Conservation (phyloP, 2,797 vertebrate genomes). For the Pseudomugil gertrudae region DNA sequence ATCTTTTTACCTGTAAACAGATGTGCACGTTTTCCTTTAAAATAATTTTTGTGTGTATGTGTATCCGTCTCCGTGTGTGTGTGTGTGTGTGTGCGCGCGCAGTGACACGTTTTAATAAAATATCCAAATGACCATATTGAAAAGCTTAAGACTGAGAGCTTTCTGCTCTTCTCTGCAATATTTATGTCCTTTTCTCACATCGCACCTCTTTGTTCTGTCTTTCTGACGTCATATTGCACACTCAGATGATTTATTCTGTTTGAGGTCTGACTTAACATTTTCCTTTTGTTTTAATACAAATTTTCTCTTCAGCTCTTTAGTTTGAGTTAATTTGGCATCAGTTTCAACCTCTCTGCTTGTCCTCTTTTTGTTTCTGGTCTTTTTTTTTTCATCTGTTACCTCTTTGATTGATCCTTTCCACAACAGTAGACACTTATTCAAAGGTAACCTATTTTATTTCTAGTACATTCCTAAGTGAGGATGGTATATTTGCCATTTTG, state of each 20-base stretch:
- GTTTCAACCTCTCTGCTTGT: conserved; percentile 1
- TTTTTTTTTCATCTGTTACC: conserved; percentile 7
- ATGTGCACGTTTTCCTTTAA: conserved; percentile 7
- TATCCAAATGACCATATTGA: conserved; percentile 12
- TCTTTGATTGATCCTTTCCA: too few species aligned
- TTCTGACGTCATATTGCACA: too few species aligned
- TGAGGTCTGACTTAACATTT: conserved; percentile 53
- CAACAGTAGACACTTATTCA: too few species aligned
- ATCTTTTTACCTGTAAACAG: conserved; percentile 18
- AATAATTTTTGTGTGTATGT: conserved; percentile 1
- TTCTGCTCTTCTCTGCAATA: conserved; percentile 12
- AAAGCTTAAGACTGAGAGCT: conserved; percentile 15
- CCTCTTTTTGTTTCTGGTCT: conserved; percentile 4
- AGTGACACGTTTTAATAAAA: not conserved
- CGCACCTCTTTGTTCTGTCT: conserved; percentile 39
- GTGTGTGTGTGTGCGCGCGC: too few species aligned
- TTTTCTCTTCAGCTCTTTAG: conserved; percentile 21
- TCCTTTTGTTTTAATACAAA: conserved; percentile 39
- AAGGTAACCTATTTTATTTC: too few species aligned
- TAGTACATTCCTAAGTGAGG: too few species aligned
- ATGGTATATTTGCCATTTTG: too few species aligned
- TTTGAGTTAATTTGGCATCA: not conserved
- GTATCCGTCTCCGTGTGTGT: too few species aligned
- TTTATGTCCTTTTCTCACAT: conserved; percentile 30
- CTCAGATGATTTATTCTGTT: conserved; percentile 65